Evolutionary conservation across 1,140 invertebrate species (phyloP).

Genomic region (Rhagoletis zephyria): DNA sequence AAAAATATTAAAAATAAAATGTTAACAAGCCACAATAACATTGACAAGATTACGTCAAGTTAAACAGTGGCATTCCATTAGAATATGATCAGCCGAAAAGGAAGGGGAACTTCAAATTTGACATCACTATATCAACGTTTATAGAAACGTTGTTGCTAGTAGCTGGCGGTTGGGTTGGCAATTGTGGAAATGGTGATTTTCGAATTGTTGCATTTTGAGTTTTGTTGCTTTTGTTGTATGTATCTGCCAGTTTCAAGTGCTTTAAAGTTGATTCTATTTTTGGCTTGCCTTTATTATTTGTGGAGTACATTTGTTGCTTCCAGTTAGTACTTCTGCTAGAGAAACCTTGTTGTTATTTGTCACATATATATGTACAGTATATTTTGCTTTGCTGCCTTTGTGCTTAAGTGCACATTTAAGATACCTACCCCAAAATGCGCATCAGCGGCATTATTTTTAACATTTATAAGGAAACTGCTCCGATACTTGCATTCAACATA

Average conservation of each 20-base stretch:
- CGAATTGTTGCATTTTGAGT: background rate
- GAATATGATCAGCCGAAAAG: background rate
- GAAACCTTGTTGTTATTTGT: background rate
- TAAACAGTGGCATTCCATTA: background rate
- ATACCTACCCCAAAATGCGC: too few relatives aligned
- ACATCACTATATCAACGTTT: too few relatives aligned
- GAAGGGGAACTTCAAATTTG: background rate
- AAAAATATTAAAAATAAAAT: too few relatives aligned
- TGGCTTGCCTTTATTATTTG: background rate
- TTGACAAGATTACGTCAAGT: too few relatives aligned
- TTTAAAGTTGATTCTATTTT: background rate
- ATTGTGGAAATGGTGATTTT: background rate
- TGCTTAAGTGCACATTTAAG: too few relatives aligned
- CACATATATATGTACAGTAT: background rate
- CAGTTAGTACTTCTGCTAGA: background rate
- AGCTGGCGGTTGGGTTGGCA: background rate
- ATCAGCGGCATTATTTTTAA: too few relatives aligned
- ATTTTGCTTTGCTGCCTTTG: too few relatives aligned
- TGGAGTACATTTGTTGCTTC: background rate
- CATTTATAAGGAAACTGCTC: too few relatives aligned
- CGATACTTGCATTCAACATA: too few relatives aligned
- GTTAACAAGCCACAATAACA: too few relatives aligned
- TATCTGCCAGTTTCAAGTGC: background rate
- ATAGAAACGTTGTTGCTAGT: background rate
- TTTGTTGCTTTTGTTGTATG: background rate